Conservation (phyloP, 2,888 invertebrate species). For the Drosophila limbata region DNA sequence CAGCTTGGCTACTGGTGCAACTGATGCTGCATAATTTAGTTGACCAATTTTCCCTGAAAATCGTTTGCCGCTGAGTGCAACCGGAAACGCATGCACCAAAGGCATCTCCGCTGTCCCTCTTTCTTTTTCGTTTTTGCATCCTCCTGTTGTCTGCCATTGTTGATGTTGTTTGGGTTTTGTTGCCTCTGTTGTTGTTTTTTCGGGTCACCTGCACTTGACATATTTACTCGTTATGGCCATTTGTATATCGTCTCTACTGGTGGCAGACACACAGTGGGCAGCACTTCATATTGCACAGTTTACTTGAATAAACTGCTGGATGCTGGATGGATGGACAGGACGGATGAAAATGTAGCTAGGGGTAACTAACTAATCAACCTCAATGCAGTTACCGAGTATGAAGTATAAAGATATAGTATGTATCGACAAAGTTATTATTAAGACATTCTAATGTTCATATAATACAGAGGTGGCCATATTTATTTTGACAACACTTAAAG, state of each 20-base stretch:
- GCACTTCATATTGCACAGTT: conserved; percentile 37
- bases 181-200: conserved; percentile 35
- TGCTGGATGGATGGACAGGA: not conserved
- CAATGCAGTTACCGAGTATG: not conserved
- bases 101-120: conserved; percentile 8
- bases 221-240: conserved; percentile 81
- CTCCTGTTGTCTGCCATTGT: conserved; percentile 9
- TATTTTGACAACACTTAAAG: too few species aligned
- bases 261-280: conserved; percentile 27
- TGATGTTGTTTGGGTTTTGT: conserved; percentile 22
- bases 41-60: conserved; percentile 79
- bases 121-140: not conserved
- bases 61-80: conserved; percentile 75
- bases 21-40: conserved; percentile 82
- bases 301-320: conserved; percentile 8
- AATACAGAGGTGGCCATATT: too few species aligned
- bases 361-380: not conserved
- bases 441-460: too few species aligned
- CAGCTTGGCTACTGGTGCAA: conserved; percentile 67
- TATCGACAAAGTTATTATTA: too few species aligned
- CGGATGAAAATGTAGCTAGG: not conserved
- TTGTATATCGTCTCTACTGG: conserved; percentile 63
- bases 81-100: conserved; percentile 71
- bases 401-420: too few species aligned
- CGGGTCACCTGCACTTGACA: conserved; percentile 81